phyloP scores from a whole-genome alignment of 2,797 vertebrate genomes.

The Enteromius anoplus region DNA sequence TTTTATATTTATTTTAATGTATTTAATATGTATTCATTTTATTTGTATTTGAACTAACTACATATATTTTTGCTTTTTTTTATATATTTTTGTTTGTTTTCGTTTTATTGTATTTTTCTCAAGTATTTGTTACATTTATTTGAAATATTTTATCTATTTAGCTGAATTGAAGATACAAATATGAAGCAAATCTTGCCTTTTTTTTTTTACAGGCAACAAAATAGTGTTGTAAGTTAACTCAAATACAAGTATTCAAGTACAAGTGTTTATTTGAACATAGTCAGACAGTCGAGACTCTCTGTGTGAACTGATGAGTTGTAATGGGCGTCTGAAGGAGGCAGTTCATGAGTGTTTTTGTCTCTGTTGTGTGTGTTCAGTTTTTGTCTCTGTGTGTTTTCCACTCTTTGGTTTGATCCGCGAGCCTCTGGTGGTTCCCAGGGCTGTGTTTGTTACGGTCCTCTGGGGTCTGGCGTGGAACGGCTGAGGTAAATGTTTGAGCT shows the following conservation, averaged over 20 bases:
- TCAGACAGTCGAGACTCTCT: neutral
- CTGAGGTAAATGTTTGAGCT: slow-evolving; percentile 76
- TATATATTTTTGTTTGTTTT: too few species aligned
- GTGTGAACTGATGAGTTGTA: neutral
- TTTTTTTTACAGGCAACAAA: neutral
- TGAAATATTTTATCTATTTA: neutral
- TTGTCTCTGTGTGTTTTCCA: slow-evolving; percentile 43
- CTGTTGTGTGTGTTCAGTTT: slow-evolving; percentile 45
- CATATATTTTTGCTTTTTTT: too few species aligned
- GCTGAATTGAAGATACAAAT: too few species aligned
- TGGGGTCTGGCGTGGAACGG: slow-evolving; percentile 73
- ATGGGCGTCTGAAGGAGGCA: slow-evolving; percentile 50
- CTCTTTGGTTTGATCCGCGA: slow-evolving; percentile 56
- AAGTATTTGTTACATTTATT: neutral
- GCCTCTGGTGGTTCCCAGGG: slow-evolving; percentile 61
- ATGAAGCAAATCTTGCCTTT: neutral
- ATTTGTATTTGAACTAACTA: too few species aligned
- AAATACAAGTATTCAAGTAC: neutral
- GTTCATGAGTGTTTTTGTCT: slow-evolving; percentile 57
- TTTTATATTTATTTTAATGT: too few species aligned
- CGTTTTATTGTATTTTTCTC: too few species aligned
- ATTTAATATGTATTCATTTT: neutral
- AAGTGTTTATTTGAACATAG: too few species aligned
- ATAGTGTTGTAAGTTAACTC: neutral
- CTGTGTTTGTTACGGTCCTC: slow-evolving; percentile 75